phyloP scores from a whole-genome alignment of 2,797 vertebrate species.

The Lithobates pipiens region DNA sequence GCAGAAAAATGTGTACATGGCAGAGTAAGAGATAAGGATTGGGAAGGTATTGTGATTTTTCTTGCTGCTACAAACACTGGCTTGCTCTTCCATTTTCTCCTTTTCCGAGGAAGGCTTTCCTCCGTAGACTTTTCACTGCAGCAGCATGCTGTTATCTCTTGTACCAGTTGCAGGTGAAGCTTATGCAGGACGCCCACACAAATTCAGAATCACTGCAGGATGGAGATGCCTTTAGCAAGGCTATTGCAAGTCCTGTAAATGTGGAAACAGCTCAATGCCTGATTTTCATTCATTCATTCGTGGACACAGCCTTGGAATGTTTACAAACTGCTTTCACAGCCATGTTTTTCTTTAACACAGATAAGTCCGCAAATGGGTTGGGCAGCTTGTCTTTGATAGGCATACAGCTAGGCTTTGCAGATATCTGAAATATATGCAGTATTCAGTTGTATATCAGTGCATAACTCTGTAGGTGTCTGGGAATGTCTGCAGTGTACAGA shows the following conservation, averaged over 20 bases:
- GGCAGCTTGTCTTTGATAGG: background rate
- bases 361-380: slow-evolving; percentile 11
- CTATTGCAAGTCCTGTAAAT: slow-evolving; percentile 20
- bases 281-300: slow-evolving; percentile 35
- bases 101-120: slow-evolving; percentile 40
- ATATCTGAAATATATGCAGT: background rate
- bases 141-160: slow-evolving; percentile 36
- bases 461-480: too few relatives aligned
- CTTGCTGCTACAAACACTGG: slow-evolving; percentile 42
- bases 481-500: too few relatives aligned
- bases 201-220: slow-evolving; percentile 19
- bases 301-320: slow-evolving; percentile 8
- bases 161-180: slow-evolving; percentile 45
- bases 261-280: slow-evolving; percentile 20
- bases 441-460: background rate
- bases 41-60: slow-evolving; percentile 21
- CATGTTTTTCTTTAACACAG: slow-evolving; percentile 1
- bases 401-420: background rate
- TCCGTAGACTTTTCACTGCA: slow-evolving; percentile 34
- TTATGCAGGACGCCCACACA: slow-evolving; percentile 56
- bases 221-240: slow-evolving; percentile 25
- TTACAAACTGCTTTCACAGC: slow-evolving; percentile 12
- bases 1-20: background rate
- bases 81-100: slow-evolving; percentile 35
- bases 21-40: slow-evolving; percentile 32